Base-by-base conservation (phyloP, 2,888 invertebrate species). In the Endotricha flammealis region DNA sequence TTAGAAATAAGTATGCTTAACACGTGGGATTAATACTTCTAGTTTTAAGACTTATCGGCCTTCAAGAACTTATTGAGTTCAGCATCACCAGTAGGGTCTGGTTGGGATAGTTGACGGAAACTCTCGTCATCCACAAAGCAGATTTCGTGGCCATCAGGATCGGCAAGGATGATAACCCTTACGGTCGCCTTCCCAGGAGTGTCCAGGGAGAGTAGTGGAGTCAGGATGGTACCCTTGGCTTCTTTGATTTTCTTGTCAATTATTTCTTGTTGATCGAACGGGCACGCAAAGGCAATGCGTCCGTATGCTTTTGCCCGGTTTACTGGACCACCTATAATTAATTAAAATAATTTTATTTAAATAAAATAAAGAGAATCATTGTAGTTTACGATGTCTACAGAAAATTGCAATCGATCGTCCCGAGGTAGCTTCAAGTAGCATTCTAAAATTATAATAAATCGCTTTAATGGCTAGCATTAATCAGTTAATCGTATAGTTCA, bases 161-260 rank as follows among this genome's bases (percentile, higher is more conserved):
- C 99, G 1, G 96, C 96, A 2, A 99, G 85, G 59, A 99, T 99
- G 38, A 99, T 95, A 17, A 99, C 99, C 46, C 95, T 89, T 0
- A 99, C 99, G 0, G 96, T 95, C 0, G 98, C 98, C 76, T 99
- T 99, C 29, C 97, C 99, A 0, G 99, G 99, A 0, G 99, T 99
- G 62, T 97, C 96, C 46, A 99, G 82, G n/a, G 93, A 93, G 36
- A 97, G 92, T 11, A 98, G 86, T 0, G 97, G 96, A 0, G 95
- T 98, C 8, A 98, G 83, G 50, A 99, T 94, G 20, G 90, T 93
- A 41, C 91, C 89, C 4, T 91, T 89, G 1, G 89, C 90, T 3
- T 91, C 90, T 49, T 91, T 90, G 41, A 98, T 91, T 47, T 88
- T 90, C 44, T 91, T 78, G 63, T 96, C 92, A 31, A 99, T 92